Conservation (phyloP, 2,888 invertebrate genomes). For the Sabatieria punctata region DNA sequence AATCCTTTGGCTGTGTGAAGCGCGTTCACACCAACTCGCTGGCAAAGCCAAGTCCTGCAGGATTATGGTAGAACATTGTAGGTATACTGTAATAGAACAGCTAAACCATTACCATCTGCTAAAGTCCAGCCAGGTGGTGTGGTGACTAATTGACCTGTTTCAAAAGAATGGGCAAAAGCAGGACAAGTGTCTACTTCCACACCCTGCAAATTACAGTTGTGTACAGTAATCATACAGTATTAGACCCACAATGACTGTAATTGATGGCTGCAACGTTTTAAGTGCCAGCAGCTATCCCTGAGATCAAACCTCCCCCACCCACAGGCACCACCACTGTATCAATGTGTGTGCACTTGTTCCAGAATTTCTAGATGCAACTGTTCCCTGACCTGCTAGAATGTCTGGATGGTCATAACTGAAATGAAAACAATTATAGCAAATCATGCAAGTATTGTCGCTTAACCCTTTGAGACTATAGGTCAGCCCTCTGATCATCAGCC, state of each 20-base stretch:
- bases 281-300: constrained; percentile 74
- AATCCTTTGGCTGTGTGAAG: constrained; percentile 52
- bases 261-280: constrained; percentile 62
- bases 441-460: too few species aligned
- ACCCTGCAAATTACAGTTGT: too few species aligned
- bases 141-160: constrained; percentile 49
- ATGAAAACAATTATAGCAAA: too few species aligned
- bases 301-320: constrained; percentile 80
- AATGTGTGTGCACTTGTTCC: constrained; percentile 64
- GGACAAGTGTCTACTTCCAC: constrained; percentile 81
- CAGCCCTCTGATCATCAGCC: constrained; percentile 49
- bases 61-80: too few species aligned
- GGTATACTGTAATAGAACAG: too few species aligned
- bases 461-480: constrained; percentile 84
- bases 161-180: constrained; percentile 58
- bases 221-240: too few species aligned
- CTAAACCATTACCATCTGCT: constrained; percentile 60
- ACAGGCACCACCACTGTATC: constrained; percentile 80
- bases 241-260: constrained; percentile 64
- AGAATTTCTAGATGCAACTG: constrained; percentile 77
- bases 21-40: constrained; percentile 66
- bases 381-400: constrained; percentile 86
- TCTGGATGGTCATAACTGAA: constrained; percentile 89
- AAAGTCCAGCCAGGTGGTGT: constrained; percentile 54
- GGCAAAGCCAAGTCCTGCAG: constrained; percentile 62